Evolutionary conservation across 2,888 invertebrate genomes (phyloP).

Genomic region (Leucania comma): DNA sequence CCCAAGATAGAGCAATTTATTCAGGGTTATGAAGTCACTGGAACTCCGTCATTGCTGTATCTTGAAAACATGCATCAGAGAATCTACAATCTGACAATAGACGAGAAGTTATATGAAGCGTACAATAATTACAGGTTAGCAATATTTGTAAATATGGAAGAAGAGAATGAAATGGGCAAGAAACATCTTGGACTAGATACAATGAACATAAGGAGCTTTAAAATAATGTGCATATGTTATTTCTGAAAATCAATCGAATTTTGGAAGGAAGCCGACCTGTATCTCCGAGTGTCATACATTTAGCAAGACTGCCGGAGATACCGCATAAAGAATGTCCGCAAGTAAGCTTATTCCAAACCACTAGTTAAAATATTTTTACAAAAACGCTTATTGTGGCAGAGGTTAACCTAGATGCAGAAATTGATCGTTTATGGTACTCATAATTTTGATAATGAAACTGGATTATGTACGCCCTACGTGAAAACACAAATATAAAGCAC

Average conservation of each 20-base stretch:
- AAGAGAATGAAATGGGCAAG: constrained; percentile 54
- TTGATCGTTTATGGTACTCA: no score
- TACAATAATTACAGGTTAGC: no score
- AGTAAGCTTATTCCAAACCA: constrained; percentile 65
- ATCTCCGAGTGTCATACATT: constrained; percentile 79
- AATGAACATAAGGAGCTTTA: constrained; percentile 64
- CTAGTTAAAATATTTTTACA: no score
- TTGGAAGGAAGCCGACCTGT: constrained; percentile 77
- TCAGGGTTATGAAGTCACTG: constrained; percentile 61
- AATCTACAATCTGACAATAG: constrained; percentile 36
- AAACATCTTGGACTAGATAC: constrained; percentile 66
- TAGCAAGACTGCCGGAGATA: constrained; percentile 83
- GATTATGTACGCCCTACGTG: no score
- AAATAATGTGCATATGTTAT: constrained; percentile 76
- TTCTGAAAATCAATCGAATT: constrained; percentile 81
- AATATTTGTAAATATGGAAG: constrained; percentile 9
- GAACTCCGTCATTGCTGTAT: constrained; percentile 71
- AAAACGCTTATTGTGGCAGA: no score
- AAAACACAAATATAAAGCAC: no score
- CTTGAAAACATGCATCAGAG: constrained; percentile 41
- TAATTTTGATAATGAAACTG: no score
- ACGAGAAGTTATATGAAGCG: no score
- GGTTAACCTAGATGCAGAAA: neutral
- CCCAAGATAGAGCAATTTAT: no score
- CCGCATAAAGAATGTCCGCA: constrained; percentile 77